Base-by-base conservation (phyloP, 2,888 invertebrate species). In the Pristionchus fissidentatus region DNA sequence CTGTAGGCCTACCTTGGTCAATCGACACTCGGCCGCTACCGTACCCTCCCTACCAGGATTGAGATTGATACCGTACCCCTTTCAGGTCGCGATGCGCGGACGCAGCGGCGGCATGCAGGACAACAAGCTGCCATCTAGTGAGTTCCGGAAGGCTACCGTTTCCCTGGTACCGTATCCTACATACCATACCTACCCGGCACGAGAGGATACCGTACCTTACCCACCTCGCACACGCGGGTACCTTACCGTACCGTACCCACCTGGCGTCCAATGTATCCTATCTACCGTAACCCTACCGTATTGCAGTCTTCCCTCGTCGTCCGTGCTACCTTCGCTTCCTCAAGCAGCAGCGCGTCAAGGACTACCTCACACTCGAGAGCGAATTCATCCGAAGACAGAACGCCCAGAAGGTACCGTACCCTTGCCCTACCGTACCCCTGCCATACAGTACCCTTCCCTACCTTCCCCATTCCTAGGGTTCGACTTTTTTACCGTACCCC, bases 261-360 rank as follows among this genome's bases (percentile, higher is more conserved):
- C n/a, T n/a, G n/a, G 7, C 13, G 35, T 10, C 29, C 52, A n/a
- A n/a, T n/a, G n/a, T n/a, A n/a, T n/a, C n/a, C n/a, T n/a, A n/a
- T n/a, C n/a, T n/a, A 55, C 55, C 15, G 43, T 80, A 38, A 70
- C 29, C 70, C 38, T 38, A n/a, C 38, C 32, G 15, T 22, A 52
- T 55, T 79, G 75, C 83, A 62, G 89, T 89, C 15, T 79, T 73
- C 3, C 90, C 90, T 22, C 85, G 86, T n/a, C 85, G 89, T 41
- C 88, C 87, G 55, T 90, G 90, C 77, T 87, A 88, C n/a, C 87
- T 89, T 5, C 86, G 89, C 2, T 83, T 88, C 19, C 84, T 90
- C 52, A 89, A 87, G 79, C 87, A 86, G 85, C 87, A 88, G 66
- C 87, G 90, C 4, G 86, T 90, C 29, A 88, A 90, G 78, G 90